These are phyloP conservation scores for Sebastes diploproa DNA, from an alignment of 2,797 vertebrate species.

Conservation along the genomic window DNA sequence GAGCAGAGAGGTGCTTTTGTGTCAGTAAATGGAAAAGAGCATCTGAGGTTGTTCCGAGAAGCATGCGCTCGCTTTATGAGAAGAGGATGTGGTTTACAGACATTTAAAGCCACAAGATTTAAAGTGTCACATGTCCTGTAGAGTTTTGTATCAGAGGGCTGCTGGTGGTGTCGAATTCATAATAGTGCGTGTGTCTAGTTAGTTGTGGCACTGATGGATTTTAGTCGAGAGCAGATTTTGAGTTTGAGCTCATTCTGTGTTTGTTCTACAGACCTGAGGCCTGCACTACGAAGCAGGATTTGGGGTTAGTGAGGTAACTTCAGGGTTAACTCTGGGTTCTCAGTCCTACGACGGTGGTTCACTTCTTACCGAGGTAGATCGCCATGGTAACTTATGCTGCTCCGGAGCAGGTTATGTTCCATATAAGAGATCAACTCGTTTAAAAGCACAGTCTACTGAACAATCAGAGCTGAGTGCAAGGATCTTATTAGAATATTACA, in stretches of 20 bases:
- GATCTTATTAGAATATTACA: too few relatives aligned
- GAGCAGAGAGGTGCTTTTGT: conserved; percentile 12
- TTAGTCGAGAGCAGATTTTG: conserved; percentile 26
- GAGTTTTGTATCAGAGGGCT: conserved; percentile 13
- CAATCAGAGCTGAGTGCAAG: too few relatives aligned
- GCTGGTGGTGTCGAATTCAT: conserved; percentile 7
- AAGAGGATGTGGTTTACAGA: conserved; percentile 59
- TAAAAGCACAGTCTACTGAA: too few relatives aligned
- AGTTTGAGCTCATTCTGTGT: conserved; percentile 20
- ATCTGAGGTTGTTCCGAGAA: conserved; percentile 9
- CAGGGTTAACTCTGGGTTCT: too few relatives aligned
- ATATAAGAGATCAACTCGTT: too few relatives aligned
- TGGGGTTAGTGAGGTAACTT: too few relatives aligned
- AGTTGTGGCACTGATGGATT: conserved; percentile 40
- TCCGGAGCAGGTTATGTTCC: too few relatives aligned
- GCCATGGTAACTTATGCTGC: too few relatives aligned
- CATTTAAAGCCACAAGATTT: conserved; percentile 24
- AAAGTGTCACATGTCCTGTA: conserved; percentile 9
- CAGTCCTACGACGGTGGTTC: too few relatives aligned
- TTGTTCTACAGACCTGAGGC: not conserved
- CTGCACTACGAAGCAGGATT: too few relatives aligned
- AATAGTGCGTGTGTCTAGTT: conserved; percentile 29
- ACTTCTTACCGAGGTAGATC: too few relatives aligned
- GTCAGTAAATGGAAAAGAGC: conserved; percentile 13
- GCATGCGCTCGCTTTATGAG: not conserved